Evolutionary conservation across 2,113 vertebrate species (phyloP), one percentile per base, ranked within the genome.

Genomic region (Ondatra zibethicus): DNA sequence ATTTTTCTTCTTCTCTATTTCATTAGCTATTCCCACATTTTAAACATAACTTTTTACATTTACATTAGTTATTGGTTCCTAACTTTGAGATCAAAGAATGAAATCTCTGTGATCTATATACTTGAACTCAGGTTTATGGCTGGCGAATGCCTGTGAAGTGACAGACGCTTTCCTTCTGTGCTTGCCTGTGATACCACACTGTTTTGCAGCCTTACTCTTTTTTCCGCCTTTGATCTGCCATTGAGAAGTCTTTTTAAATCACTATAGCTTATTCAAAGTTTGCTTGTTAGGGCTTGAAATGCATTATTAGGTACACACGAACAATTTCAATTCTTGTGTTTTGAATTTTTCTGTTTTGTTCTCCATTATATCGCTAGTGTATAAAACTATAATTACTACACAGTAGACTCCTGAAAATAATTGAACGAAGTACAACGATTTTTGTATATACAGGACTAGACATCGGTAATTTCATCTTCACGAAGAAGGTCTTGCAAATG

Each of bases 261-360:
- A 42, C 31, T 52, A 23, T 36, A n/a, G 23, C 52, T 89, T 47
- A 63, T 75, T 85, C 90, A 19, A 29, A 39, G 88, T 93, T 93
- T 91, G 25, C 21, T 68, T 36, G 45, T 89, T 90, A 42, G 25
- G 25, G n/a, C 89, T 84, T 65, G 19, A 90, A 91, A 45, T 66
- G n/a, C 45, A 11, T 45, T 92, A 58, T 75, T 61, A 66, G 84
- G 23, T 36, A 31, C 55, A 61, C n/a, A 76, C 12, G 95, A 85
- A 76, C 19, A 78, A 89, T 63, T 89, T 86, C 61, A 93, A 80
- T 87, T 73, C 14, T 63, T 47, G 50, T 39, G 7, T 36, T 88
- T 23, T 61, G 39, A 50, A 39, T 65, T 68, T 90, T 76, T 96
- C 17, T 25, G 1, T 89, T 94, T 90, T 66, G 12, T 95, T 95